Base-by-base conservation (phyloP, 2,888 invertebrate genomes). In the Acronicta aceris region DNA sequence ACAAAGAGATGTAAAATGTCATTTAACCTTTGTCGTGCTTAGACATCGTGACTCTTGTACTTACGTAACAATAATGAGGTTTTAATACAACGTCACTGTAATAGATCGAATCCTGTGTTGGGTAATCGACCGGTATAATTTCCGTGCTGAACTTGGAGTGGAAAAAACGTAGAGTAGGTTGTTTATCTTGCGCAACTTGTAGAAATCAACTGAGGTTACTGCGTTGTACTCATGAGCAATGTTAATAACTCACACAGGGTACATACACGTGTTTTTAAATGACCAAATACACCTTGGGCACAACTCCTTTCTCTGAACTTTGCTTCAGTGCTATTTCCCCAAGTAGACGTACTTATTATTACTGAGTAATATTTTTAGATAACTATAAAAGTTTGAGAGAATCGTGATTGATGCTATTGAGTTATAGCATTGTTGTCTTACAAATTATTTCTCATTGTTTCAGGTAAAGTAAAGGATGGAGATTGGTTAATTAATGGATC, bases 1-100 rank as follows among this genome's bases (percentile, higher is more conserved):
- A 71, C 74, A 74, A 64, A 75, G 71, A 70, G 71, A 77, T 69
- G 65, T 65, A 61, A 73, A 78, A 73, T 72, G 79, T 79, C 74
- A 63, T 74, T 71, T 72, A 74, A 73, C 79, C 69, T 72, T 65
- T 71, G 71, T 73, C 75, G 65, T 72, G 71, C 62, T 60, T 47
- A 61, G 59, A 56, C 58, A 25, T 78, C 76, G 76, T 78, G 75
- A 78, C 65, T 67, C 10, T 25, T 49, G 49, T 55, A 43, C 50
- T 79, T 73, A 69, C 64, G 71, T 75, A 75, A 78, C 61, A 48
- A 16, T 76, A 67, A 77, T 65, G 70, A 76, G 60, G 63, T 66
- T 76, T 71, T 78, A 75, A 74, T 71, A 72, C 71, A 65, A 64
- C 56, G 59, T 65, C 64, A 62, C 49, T 66, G 58, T 77, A 54